Percentiles rank a stretch among this genome's conserved stretches.
Evolutionary conservation across 2,888 invertebrate genomes (phyloP).

Genomic region (Lasioglossum malachurum): DNA sequence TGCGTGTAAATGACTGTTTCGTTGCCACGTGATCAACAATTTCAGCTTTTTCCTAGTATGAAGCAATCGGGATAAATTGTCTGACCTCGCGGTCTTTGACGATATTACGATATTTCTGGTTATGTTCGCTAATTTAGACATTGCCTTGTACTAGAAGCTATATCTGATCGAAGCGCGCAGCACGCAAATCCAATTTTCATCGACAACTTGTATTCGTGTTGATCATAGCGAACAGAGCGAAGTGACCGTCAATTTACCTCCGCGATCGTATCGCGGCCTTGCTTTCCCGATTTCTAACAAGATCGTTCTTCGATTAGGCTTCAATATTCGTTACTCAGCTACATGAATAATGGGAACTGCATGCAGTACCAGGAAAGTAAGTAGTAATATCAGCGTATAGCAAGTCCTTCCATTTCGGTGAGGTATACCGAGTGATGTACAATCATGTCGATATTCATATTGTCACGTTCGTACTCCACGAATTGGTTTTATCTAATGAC

Average conservation of each 20-base stretch:
- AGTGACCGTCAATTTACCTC: slow-evolving; percentile 45
- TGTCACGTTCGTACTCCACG: background rate
- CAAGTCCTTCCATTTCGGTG: background rate
- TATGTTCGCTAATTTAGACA: slow-evolving; percentile 51
- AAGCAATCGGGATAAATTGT: slow-evolving; percentile 36
- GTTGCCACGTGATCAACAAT: slow-evolving; percentile 9
- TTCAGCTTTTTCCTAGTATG: slow-evolving; percentile 19
- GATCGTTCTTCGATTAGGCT: slow-evolving; percentile 21
- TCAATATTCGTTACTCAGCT: background rate
- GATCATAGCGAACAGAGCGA: slow-evolving; percentile 24
- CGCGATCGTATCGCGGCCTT: slow-evolving; percentile 31
- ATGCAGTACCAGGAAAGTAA: background rate
- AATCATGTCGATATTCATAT: background rate
- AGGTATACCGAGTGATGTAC: background rate
- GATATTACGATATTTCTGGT: slow-evolving; percentile 27
- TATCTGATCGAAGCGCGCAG: slow-evolving; percentile 21
- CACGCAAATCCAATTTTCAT: slow-evolving; percentile 44
- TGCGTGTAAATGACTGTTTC: slow-evolving; percentile 28
- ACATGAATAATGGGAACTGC: background rate
- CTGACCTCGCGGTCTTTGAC: background rate
- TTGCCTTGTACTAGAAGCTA: slow-evolving; percentile 23
- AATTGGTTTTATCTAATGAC: background rate
- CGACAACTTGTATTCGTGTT: slow-evolving; percentile 27
- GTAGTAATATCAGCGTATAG: background rate
- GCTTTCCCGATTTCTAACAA: slow-evolving; percentile 26